A percentile compares a stretch with the other conserved stretches of the same genome.
Conservation (phyloP, 2,797 vertebrate genomes). For the Cyclura pinguis region DNA sequence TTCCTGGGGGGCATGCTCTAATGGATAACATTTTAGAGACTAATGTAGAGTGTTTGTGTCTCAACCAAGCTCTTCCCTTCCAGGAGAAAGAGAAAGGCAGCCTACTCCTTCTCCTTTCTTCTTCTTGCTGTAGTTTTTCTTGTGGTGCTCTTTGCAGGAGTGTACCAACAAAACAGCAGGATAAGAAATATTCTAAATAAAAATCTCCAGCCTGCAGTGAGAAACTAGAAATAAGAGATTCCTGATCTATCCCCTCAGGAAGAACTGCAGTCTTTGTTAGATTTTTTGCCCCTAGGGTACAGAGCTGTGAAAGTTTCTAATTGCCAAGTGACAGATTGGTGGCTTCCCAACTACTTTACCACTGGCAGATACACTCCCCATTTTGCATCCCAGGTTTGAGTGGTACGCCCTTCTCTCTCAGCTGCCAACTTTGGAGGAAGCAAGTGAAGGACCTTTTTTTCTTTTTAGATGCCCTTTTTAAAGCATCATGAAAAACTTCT, state of each 20-base stretch:
- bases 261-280: background rate
- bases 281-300: too few relatives aligned
- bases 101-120: background rate
- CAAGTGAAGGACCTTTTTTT: background rate
- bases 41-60: background rate
- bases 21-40: background rate
- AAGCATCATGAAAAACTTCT: background rate
- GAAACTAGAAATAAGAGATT: background rate
- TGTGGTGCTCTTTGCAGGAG: background rate
- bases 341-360: background rate
- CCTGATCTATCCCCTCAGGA: background rate
- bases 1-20: too few relatives aligned
- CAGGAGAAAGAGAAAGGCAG: background rate
- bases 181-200: background rate
- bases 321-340: background rate
- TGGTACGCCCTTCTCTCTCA: too few relatives aligned
- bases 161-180: conserved; percentile 1
- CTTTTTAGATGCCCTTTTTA: background rate
- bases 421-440: background rate
- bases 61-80: background rate
- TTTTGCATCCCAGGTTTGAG: too few relatives aligned
- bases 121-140: background rate
- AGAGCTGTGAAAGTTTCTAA: background rate
- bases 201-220: background rate
- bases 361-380: background rate